phyloP scores from a whole-genome alignment of 2,113 vertebrate species.

The Cebidichthys violaceus region DNA sequence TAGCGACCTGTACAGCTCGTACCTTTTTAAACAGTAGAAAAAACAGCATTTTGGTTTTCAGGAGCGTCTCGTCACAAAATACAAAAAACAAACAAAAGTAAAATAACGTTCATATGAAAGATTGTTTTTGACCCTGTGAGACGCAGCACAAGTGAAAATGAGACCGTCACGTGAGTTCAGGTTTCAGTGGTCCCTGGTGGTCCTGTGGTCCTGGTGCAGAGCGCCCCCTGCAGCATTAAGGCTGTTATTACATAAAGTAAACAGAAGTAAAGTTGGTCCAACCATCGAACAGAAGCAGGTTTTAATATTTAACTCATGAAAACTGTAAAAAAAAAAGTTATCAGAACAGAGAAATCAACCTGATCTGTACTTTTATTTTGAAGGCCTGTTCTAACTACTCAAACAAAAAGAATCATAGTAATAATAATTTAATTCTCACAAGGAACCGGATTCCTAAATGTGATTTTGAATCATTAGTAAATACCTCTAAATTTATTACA shows the following conservation, averaged over 20 bases:
- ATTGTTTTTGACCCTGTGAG: constrained; percentile 32
- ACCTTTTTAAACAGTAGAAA: constrained; percentile 67
- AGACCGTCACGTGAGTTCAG: too few relatives aligned
- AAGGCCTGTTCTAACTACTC: not conserved
- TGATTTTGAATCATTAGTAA: not conserved
- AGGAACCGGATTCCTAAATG: not conserved
- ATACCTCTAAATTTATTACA: too few relatives aligned
- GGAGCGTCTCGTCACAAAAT: constrained; percentile 83
- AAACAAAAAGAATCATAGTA: not conserved
- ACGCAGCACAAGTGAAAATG: constrained; percentile 32
- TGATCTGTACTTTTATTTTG: not conserved
- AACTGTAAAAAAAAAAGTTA: too few relatives aligned
- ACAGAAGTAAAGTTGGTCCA: not conserved
- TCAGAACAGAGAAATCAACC: not conserved
- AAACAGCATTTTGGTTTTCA: constrained; percentile 85
- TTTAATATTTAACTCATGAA: not conserved
- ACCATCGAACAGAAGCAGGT: too few relatives aligned
- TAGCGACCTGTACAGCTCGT: constrained; percentile 58
- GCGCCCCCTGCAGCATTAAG: constrained; percentile 40
- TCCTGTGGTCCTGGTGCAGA: constrained; percentile 17
- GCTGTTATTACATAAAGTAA: not conserved
- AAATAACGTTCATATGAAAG: constrained; percentile 2
- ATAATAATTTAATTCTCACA: not conserved
- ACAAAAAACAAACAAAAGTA: constrained; percentile 86
- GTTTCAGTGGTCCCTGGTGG: not conserved